Evolutionary conservation across 37 sponge, comb jelly and placozoan genomes (phyloP), one percentile per base, ranked within the genome.

Genomic region (Ephydatia muelleri): DNA sequence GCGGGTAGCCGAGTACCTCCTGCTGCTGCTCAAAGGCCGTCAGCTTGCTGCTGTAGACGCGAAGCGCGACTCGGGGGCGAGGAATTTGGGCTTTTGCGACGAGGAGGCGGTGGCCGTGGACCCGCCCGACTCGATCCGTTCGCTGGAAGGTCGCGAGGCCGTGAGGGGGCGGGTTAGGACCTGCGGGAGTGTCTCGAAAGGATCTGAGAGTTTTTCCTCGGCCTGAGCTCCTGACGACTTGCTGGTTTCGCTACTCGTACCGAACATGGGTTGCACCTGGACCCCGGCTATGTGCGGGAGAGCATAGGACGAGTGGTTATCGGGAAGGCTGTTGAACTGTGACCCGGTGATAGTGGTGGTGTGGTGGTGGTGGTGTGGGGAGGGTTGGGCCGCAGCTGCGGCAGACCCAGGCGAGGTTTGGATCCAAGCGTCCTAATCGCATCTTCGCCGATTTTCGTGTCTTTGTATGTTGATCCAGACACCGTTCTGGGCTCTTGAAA

Each of bases 1-100:
- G 91, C 9, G 92, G 80, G 76, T 85, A 94, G 79, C 78, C 80
- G 70, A 84, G 87, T 75, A 98, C 89, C 82, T 98, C 99, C 80
- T 98, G 97, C 40, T n/a, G n/a, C n/a, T 94, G 95, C 80, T 98
- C 99, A 85, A 84, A 96, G 21, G 89, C 69, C 22, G 93, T 90
- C 70, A 98, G 92, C 81, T 98, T 98, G 76, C 85, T 92, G 67
- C 92, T 83, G 90, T 98, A 98, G 72, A 96, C 81, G 75, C 92
- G 94, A 67, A 98, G 65, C 11, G 97, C 97, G 65, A 94, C 93
- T 92, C 95, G 0, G 95, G 93, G 9, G 91, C 89, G 65, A 97
- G 83, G 72, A 87, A 78, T 27, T 77, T 88, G 19, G 88, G 85
- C 57, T 93, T 95, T 67, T 70, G 70, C 16, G 70, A 9, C 28